These are phyloP conservation scores for Tromatobia lineatoria DNA, from an alignment of 2,888 invertebrate genomes.

Conservation along the genomic window DNA sequence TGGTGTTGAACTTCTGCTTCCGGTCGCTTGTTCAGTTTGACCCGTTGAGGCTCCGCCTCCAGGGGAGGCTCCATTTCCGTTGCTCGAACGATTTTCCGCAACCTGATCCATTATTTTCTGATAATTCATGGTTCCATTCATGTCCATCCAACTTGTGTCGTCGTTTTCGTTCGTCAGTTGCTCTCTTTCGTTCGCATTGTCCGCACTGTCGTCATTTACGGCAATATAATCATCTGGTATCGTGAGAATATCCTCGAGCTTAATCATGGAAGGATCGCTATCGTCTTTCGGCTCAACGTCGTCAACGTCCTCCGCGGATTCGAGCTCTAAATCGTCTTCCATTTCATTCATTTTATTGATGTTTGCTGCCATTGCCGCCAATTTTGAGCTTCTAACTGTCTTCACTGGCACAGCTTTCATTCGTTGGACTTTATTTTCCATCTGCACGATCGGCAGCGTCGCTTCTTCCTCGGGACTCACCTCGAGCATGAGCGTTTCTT, in stretches of 20 bases:
- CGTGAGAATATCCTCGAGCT: constrained; percentile 78
- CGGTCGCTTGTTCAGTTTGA: constrained; percentile 26
- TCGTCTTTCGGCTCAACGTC: constrained; percentile 61
- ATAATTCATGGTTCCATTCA: constrained; percentile 54
- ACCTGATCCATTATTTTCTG: constrained; percentile 41
- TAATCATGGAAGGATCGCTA: constrained; percentile 68
- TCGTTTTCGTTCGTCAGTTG: constrained; percentile 42
- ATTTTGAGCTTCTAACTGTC: constrained; percentile 82
- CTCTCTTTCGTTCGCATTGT: constrained; percentile 25
- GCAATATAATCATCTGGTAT: constrained; percentile 71
- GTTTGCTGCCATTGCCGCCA: constrained; percentile 83
- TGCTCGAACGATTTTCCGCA: constrained; percentile 31
- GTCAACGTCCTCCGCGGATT: constrained; percentile 67
- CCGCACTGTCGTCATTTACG: constrained; percentile 44
- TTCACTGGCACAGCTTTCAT: constrained; percentile 79
- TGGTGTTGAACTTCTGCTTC: constrained; percentile 64
- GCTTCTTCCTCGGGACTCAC: constrained; percentile 73
- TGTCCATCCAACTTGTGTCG: constrained; percentile 27
- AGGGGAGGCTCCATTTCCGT: background rate
- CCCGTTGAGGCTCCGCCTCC: background rate
- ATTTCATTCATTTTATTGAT: constrained; percentile 76
- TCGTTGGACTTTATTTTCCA: constrained; percentile 35
- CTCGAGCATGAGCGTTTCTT: constrained; percentile 82
- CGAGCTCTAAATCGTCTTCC: constrained; percentile 71
- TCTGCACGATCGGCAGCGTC: constrained; percentile 30